Evolutionary conservation across 35 echinoderm and acorn worm genomes (phyloP).

Genomic region (Eucidaris tribuloides): DNA sequence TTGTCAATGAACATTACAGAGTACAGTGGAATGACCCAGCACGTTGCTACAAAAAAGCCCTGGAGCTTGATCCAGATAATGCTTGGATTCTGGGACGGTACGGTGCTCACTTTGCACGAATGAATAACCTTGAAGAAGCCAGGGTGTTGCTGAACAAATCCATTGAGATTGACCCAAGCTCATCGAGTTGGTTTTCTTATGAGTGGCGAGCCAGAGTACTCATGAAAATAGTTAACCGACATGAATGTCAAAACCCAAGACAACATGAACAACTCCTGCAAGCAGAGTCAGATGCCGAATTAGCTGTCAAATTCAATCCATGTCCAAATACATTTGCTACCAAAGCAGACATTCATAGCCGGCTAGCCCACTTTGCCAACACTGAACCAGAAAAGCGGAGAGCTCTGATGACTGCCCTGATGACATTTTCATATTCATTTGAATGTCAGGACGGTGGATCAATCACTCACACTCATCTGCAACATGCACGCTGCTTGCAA

Average conservation of each 20-base stretch:
- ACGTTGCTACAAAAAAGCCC: not conserved
- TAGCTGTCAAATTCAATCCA: not conserved
- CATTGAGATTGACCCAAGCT: not conserved
- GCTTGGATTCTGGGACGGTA: not conserved
- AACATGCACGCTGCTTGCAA: not conserved
- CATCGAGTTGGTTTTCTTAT: not conserved
- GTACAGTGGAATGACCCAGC: not conserved
- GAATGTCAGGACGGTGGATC: not conserved
- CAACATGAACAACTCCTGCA: not conserved
- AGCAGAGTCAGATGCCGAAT: not conserved
- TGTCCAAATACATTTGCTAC: not conserved
- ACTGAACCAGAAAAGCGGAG: not conserved
- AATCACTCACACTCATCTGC: not conserved
- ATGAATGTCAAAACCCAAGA: no score
- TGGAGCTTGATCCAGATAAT: not conserved
- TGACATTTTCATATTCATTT: not conserved
- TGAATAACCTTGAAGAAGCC: not conserved
- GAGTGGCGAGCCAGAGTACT: not conserved
- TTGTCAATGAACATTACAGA: not conserved
- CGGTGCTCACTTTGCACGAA: not conserved
- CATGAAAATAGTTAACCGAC: not conserved
- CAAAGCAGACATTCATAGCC: not conserved
- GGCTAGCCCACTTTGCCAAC: not conserved
- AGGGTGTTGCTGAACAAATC: not conserved
- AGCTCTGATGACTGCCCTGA: not conserved